Evolutionary conservation across 2,888 invertebrate genomes (phyloP).

Genomic region (Mylabris sibirica): DNA sequence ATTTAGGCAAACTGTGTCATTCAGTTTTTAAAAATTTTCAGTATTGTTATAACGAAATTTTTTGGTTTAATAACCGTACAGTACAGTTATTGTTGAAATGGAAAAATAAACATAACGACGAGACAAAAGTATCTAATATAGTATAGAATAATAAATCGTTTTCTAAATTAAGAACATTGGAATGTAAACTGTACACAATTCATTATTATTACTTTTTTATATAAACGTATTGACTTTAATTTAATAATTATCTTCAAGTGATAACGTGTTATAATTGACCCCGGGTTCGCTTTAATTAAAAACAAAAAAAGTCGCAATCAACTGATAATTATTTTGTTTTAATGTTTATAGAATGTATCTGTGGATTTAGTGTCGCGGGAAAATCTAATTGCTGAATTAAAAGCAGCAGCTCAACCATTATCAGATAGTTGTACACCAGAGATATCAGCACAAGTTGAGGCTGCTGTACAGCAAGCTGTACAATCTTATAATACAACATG

Average conservation of each 20-base stretch:
- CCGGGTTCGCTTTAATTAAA: neutral
- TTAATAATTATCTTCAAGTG: neutral
- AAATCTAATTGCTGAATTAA: constrained; percentile 75
- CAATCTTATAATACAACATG: constrained; percentile 84
- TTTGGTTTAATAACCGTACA: neutral
- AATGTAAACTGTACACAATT: neutral
- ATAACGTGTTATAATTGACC: constrained; percentile 1
- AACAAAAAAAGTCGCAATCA: neutral
- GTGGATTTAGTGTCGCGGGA: constrained; percentile 79
- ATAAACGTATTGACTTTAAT: neutral
- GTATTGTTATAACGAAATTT: neutral
- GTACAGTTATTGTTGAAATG: constrained; percentile 3
- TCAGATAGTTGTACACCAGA: constrained; percentile 74
- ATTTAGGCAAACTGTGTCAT: neutral
- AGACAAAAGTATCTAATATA: neutral
- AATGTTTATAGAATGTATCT: constrained; percentile 71
- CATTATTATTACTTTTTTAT: neutral
- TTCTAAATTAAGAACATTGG: constrained; percentile 12
- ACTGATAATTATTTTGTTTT: neutral
- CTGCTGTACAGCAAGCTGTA: constrained; percentile 80
- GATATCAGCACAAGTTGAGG: constrained; percentile 75
- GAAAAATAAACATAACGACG: neutral
- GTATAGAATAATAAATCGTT: neutral
- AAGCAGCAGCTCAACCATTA: constrained; percentile 75
- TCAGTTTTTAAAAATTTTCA: neutral